These are phyloP conservation scores for Hypomecis punctinalis DNA, from an alignment of 2,888 invertebrate genomes.

Conservation along the genomic window DNA sequence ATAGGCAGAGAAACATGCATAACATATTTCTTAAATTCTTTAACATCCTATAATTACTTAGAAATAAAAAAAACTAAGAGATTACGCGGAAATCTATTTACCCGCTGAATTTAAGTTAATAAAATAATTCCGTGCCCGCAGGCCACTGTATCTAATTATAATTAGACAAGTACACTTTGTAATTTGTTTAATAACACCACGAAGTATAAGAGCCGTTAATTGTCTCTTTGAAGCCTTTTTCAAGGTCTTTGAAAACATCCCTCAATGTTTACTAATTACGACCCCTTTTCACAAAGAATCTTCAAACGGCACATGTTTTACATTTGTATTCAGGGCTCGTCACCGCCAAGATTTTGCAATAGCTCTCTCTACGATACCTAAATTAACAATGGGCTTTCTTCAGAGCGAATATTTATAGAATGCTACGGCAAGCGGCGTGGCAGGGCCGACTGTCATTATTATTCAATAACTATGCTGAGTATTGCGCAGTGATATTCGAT, in stretches of 20 bases:
- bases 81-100: too few species aligned
- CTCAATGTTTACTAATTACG: constrained; percentile 14
- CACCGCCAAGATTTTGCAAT: constrained; percentile 22
- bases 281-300: constrained; percentile 8
- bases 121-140: neutral
- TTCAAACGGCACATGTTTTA: constrained; percentile 10
- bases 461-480: constrained; percentile 38
- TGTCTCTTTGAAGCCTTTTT: constrained; percentile 6
- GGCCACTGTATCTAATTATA: neutral
- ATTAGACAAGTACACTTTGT: constrained; percentile 3
- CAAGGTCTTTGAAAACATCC: constrained; percentile 5
- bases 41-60: too few species aligned
- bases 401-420: constrained; percentile 52
- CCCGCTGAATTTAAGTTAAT: too few species aligned
- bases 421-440: constrained; percentile 34
- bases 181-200: constrained; percentile 7
- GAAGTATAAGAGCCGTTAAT: neutral
- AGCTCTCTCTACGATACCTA: constrained; percentile 30
- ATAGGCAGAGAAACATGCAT: too few species aligned
- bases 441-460: constrained; percentile 31
- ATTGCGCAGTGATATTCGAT: constrained; percentile 24
- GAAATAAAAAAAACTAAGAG: too few species aligned
- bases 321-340: constrained; percentile 16
- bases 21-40: too few species aligned
- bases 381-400: constrained; percentile 54